Percentiles rank a stretch among this genome's conserved stretches.
phyloP scores from a whole-genome alignment of 2,888 invertebrate genomes.

The Pachliopta kotzebuea region DNA sequence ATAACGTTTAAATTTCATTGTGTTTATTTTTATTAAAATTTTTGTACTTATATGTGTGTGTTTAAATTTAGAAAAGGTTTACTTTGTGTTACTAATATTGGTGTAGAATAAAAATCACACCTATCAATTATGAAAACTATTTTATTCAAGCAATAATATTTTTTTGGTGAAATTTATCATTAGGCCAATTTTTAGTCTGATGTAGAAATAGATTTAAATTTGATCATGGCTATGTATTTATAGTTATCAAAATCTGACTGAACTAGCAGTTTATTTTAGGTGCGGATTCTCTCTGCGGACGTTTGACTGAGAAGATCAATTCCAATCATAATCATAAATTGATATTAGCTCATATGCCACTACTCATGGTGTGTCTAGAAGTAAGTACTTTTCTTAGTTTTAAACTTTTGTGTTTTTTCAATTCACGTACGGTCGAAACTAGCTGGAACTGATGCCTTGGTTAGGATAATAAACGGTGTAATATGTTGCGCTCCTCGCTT shows the following conservation, averaged over 20 bases:
- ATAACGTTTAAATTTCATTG: neutral
- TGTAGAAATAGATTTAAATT: neutral
- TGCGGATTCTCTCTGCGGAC: slow-evolving; percentile 96
- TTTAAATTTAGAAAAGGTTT: neutral
- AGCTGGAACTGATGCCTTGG: too few species aligned
- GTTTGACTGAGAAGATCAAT: slow-evolving; percentile 96
- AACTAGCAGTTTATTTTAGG: slow-evolving; percentile 79
- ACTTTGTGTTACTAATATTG: neutral
- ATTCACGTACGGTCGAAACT: too few species aligned
- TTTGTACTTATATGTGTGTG: neutral
- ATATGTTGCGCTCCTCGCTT: too few species aligned
- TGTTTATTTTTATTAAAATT: neutral
- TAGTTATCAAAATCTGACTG: neutral
- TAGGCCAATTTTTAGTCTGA: too few species aligned
- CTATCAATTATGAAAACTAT: too few species aligned
- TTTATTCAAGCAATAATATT: too few species aligned
- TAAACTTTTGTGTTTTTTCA: neutral
- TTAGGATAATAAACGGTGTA: too few species aligned
- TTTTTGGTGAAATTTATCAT: too few species aligned
- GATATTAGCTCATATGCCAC: slow-evolving; percentile 96
- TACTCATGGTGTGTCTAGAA: slow-evolving; percentile 96
- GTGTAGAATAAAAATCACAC: too few species aligned
- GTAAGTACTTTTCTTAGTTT: slow-evolving; percentile 59
- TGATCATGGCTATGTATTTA: neutral
- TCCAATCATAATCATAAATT: slow-evolving; percentile 94